phyloP scores from a whole-genome alignment of 2,113 vertebrate species.

The Erythrolamprus reginae region DNA sequence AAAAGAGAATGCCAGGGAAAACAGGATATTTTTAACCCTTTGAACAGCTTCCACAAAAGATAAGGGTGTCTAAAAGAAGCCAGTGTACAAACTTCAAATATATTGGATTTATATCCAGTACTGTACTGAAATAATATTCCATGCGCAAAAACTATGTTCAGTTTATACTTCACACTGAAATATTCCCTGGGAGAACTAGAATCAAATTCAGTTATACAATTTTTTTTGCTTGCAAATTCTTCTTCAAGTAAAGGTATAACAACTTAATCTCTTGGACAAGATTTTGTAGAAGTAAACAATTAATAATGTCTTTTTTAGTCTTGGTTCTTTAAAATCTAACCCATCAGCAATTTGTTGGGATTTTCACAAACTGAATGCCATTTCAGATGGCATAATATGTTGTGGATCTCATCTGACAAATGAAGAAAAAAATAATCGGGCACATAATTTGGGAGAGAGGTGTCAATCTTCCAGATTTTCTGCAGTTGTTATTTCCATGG shows the following conservation, averaged over 20 bases:
- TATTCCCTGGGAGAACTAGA: background rate
- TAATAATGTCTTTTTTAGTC: background rate
- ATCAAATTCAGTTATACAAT: background rate
- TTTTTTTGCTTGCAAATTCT: background rate
- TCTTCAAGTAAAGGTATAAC: background rate
- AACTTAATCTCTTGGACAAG: background rate
- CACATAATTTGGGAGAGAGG: background rate
- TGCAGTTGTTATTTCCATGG: constrained; percentile 33
- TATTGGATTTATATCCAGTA: background rate
- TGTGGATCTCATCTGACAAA: background rate
- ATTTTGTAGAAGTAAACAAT: background rate
- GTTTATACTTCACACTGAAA: background rate
- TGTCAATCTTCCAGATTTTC: background rate
- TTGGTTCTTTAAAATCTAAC: background rate
- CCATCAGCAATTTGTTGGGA: background rate
- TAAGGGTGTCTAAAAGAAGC: background rate
- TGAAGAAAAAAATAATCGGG: background rate
- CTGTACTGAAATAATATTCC: background rate
- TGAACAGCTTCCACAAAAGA: background rate
- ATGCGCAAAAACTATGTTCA: background rate
- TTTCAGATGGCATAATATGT: background rate
- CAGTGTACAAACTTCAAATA: background rate
- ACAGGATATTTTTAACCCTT: background rate
- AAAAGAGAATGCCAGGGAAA: background rate
- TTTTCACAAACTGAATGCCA: background rate